phyloP scores from a whole-genome alignment of 1,140 invertebrate species.

The Spodoptera frugiperda region DNA sequence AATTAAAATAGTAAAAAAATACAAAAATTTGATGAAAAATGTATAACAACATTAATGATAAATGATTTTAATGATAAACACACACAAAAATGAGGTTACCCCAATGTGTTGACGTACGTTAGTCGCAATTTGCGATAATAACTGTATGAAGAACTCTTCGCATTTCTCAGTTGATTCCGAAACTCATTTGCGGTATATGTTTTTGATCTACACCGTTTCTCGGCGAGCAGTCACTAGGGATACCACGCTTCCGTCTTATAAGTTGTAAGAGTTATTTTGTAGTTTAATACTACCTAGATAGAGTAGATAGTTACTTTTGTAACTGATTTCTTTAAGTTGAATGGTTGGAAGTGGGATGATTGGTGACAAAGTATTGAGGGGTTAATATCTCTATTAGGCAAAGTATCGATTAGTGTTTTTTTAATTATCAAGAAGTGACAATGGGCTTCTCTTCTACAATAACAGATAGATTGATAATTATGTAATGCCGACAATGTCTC shows the following conservation, averaged over 20 bases:
- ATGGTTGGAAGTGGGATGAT: no score
- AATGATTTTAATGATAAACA: constrained; percentile 56
- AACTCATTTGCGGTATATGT: constrained; percentile 74
- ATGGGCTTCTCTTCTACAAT: no score
- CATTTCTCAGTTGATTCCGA: constrained; percentile 68
- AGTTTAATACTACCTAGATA: no score
- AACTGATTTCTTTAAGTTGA: no score
- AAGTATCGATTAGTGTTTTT: no score
- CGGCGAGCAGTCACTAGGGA: constrained; percentile 44
- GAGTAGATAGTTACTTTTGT: no score
- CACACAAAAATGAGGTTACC: constrained; percentile 61
- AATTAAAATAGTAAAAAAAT: not conserved
- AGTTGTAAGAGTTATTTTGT: not conserved
- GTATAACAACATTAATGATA: constrained; percentile 33
- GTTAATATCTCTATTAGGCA: no score
- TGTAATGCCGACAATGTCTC: no score
- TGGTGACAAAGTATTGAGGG: no score
- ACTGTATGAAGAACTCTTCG: constrained; percentile 71
- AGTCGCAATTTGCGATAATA: constrained; percentile 75
- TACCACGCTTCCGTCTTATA: constrained; percentile 44
- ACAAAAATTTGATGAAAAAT: constrained; percentile 10
- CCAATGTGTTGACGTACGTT: constrained; percentile 63
- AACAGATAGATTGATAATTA: no score
- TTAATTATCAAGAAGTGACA: no score
- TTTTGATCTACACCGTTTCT: constrained; percentile 72